These are phyloP conservation scores for Falcaria lacertinaria DNA, from an alignment of 2,888 invertebrate genomes.

Conservation along the genomic window DNA sequence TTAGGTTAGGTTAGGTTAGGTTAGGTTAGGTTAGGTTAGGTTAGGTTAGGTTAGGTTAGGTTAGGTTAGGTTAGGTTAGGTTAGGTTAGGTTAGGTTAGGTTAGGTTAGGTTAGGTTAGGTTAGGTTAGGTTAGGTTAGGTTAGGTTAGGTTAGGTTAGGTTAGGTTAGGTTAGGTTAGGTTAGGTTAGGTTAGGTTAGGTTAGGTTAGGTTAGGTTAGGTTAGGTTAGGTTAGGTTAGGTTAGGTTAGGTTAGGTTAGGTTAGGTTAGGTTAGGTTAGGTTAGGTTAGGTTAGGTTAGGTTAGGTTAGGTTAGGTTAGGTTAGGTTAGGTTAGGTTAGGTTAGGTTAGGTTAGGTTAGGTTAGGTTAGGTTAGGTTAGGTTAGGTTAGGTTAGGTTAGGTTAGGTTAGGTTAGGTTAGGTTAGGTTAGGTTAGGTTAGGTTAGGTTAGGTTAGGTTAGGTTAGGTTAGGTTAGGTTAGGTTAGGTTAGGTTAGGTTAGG, in stretches of 20 bases:
- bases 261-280: too few relatives aligned
- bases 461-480: too few relatives aligned
- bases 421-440: too few relatives aligned
- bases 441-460: too few relatives aligned
- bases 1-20: conserved; percentile 10
- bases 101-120: conserved; percentile 6
- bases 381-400: too few relatives aligned
- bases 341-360: too few relatives aligned
- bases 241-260: conserved; percentile 11
- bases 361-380: too few relatives aligned
- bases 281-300: too few relatives aligned
- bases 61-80: conserved; percentile 11
- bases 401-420: too few relatives aligned
- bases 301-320: too few relatives aligned
- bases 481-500: too few relatives aligned
- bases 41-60: conserved; percentile 11
- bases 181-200: conserved; percentile 11
- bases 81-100: conserved; percentile 6
- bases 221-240: conserved; percentile 11
- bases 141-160: conserved; percentile 7
- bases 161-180: conserved; percentile 11
- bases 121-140: conserved; percentile 9
- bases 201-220: conserved; percentile 11
- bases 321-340: too few relatives aligned
- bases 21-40: conserved; percentile 10